Percentiles rank a stretch among this genome's conserved stretches.
Conservation (phyloP, 1,140 invertebrate genomes). For the Galleria mellonella region DNA sequence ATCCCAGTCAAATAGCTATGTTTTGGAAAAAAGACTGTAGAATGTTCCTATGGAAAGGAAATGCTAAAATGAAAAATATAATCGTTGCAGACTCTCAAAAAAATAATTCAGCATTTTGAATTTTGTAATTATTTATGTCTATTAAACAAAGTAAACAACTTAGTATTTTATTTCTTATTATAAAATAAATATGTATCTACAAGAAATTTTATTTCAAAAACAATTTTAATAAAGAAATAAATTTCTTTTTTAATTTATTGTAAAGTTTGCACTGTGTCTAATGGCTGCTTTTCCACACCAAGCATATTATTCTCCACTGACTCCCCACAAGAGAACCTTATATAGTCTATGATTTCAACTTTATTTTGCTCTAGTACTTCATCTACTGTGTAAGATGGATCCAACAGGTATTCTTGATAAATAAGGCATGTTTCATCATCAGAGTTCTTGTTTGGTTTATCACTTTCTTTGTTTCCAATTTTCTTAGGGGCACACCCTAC, state of each 20-base stretch:
- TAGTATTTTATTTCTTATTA: conserved; percentile 32
- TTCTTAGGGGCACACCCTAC: conserved; percentile 91
- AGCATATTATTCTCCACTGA: conserved; percentile 41
- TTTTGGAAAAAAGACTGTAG: conserved; percentile 81
- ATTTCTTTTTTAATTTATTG: conserved; percentile 50
- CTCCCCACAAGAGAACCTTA: conserved; percentile 90
- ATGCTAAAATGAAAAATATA: conserved; percentile 37
- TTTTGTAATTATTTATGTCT: conserved; percentile 2
- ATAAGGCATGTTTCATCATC: conserved; percentile 86
- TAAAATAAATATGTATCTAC: conserved; percentile 17
- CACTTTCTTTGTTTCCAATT: conserved; percentile 80
- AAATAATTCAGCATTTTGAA: conserved; percentile 6
- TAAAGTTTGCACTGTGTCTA: conserved; percentile 78
- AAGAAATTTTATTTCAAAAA: not conserved
- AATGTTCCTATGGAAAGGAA: conserved; percentile 79
- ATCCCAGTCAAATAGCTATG: conserved; percentile 56
- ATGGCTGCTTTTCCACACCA: conserved; percentile 67
- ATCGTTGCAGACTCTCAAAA: conserved; percentile 28
- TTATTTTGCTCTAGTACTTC: conserved; percentile 82
- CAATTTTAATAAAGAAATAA: not conserved
- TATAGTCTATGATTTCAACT: conserved; percentile 86
- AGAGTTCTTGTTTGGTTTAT: conserved; percentile 76
- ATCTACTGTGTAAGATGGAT: conserved; percentile 82
- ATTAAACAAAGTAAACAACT: conserved; percentile 11
- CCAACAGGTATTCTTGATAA: conserved; percentile 91